Percentiles rank a stretch among this genome's conserved stretches.
phyloP scores from a whole-genome alignment of 2,113 vertebrate species.

The Glaucidium brasilianum region DNA sequence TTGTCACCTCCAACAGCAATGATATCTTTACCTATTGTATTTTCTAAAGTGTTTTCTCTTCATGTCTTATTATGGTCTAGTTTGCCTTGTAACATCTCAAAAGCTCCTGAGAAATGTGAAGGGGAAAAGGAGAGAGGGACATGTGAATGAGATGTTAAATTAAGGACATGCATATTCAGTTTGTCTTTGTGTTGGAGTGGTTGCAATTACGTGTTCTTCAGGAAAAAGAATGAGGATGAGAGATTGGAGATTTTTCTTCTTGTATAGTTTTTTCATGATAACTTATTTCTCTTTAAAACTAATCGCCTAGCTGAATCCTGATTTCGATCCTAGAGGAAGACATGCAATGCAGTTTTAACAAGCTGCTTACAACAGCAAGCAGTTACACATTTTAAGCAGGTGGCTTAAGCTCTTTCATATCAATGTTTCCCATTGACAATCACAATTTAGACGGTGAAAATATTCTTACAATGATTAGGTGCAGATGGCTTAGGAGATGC shows the following conservation, averaged over 20 bases:
- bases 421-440: background rate
- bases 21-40: background rate
- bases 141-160: background rate
- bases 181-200: background rate
- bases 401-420: background rate
- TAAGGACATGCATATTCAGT: background rate
- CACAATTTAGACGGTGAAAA: background rate
- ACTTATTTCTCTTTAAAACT: background rate
- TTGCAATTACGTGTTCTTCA: background rate
- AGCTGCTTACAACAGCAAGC: background rate
- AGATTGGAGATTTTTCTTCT: background rate
- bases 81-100: background rate
- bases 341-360: background rate
- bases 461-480: background rate
- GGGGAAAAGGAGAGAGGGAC: background rate
- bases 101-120: background rate
- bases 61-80: background rate
- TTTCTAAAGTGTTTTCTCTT: background rate
- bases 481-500: background rate
- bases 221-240: background rate
- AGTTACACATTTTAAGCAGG: background rate
- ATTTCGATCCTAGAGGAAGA: background rate
- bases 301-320: background rate
- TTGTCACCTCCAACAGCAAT: background rate
- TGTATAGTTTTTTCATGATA: background rate